phyloP scores from a whole-genome alignment of 2,797 vertebrate genomes.

The Prionace glauca region DNA sequence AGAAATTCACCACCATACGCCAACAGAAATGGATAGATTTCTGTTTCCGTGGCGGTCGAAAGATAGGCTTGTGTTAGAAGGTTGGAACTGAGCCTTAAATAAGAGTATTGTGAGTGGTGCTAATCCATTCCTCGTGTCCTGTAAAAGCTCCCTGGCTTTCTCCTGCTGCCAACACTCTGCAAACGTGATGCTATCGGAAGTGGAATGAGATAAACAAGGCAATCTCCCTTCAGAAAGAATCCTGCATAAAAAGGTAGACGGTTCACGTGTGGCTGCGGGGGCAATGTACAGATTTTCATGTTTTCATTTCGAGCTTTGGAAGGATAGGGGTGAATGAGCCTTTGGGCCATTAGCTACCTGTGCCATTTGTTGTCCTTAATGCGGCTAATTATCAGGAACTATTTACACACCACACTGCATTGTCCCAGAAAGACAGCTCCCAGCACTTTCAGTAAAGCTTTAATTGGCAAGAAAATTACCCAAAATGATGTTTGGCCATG shows the following conservation, averaged over 20 bases:
- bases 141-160: background rate
- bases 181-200: background rate
- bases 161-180: background rate
- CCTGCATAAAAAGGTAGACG: background rate
- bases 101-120: background rate
- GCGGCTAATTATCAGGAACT: background rate
- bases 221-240: background rate
- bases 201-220: background rate
- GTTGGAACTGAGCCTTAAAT: background rate
- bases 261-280: background rate
- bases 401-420: background rate
- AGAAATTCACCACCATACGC: too few relatives aligned
- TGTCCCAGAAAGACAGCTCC: constrained; percentile 46
- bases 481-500: background rate
- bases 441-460: background rate
- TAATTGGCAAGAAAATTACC: background rate
- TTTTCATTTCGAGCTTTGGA: background rate
- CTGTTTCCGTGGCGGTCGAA: background rate
- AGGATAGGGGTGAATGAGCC: background rate
- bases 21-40: background rate
- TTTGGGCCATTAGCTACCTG: background rate
- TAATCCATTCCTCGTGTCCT: background rate
- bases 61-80: background rate
- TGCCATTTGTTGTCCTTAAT: background rate
- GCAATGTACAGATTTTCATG: background rate